Percentiles rank a stretch among this genome's conserved stretches.
phyloP scores from a whole-genome alignment of 2,113 vertebrate species.

The Semicossyphus pulcher region DNA sequence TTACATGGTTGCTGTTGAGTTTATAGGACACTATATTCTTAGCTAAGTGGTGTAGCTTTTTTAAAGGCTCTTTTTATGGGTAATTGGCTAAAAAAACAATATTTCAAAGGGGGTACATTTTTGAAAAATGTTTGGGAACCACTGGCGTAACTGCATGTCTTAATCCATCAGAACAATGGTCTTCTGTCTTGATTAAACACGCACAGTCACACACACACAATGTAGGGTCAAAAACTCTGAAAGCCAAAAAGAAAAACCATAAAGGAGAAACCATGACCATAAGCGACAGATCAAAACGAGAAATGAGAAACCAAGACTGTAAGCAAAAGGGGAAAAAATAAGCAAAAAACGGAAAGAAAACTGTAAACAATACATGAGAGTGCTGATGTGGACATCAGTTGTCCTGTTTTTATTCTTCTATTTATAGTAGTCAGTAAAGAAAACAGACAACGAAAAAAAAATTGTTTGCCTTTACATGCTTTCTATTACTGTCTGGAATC shows the following conservation, averaged over 20 bases:
- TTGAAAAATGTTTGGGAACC: no score
- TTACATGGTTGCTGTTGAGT: no score
- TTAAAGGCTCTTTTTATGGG: no score
- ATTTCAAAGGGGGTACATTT: no score
- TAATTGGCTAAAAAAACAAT: no score
- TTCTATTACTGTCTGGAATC: background rate
- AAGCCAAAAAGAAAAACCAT: slow-evolving; percentile 49
- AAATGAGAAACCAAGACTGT: slow-evolving; percentile 59
- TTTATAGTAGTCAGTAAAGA: background rate
- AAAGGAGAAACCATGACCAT: slow-evolving; percentile 60
- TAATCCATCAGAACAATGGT: no score
- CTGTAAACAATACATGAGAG: slow-evolving; percentile 39
- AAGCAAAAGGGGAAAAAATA: slow-evolving; percentile 27
- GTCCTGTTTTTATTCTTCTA: slow-evolving; percentile 4
- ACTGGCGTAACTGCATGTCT: no score
- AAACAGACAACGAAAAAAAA: background rate
- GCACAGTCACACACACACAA: background rate
- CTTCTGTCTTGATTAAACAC: background rate
- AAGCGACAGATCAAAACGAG: slow-evolving; percentile 53
- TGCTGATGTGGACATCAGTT: slow-evolving; percentile 38
- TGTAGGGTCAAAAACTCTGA: slow-evolving; percentile 24
- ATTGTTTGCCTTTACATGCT: slow-evolving; percentile 41
- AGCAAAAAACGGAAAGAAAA: slow-evolving; percentile 23
- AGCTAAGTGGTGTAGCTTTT: no score
- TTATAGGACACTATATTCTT: no score